These are phyloP conservation scores for Falcunculus frontatus DNA, from an alignment of 2,113 vertebrate species.

Conservation along the genomic window DNA sequence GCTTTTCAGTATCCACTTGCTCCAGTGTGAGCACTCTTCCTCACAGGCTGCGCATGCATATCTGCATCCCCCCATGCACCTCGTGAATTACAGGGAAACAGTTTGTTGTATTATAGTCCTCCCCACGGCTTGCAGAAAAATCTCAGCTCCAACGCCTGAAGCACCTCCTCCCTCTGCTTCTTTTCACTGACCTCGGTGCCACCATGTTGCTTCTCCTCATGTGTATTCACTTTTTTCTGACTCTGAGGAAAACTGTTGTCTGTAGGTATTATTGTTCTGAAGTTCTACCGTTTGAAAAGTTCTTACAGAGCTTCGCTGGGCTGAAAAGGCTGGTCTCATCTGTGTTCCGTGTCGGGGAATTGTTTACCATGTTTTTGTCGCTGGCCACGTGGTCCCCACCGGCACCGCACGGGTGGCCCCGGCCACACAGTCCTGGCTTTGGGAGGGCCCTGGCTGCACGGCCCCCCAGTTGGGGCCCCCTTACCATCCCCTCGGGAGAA, in stretches of 20 bases:
- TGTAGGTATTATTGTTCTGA: not conserved
- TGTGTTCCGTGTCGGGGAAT: not conserved
- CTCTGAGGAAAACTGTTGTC: not conserved
- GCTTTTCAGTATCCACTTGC: not conserved
- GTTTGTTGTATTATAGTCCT: not conserved
- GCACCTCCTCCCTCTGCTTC: not conserved
- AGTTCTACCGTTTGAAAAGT: not conserved
- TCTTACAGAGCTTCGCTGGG: not conserved
- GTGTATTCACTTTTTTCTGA: not conserved
- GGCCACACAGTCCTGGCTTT: not conserved
- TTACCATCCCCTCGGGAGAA: not conserved
- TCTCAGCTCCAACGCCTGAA: accelerated
- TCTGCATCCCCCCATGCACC: not conserved
- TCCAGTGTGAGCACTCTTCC: not conserved
- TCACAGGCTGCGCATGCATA: accelerated
- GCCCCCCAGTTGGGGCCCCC: not conserved
- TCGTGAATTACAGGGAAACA: not conserved
- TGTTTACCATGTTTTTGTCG: not conserved
- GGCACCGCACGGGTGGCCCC: too few relatives aligned
- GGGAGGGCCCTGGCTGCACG: accelerated
- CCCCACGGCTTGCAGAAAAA: not conserved
- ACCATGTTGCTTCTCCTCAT: not conserved
- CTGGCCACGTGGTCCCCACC: not conserved
- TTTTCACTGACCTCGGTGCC: not conserved
- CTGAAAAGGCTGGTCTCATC: not conserved